These are phyloP conservation scores for Lepus townsendii DNA, from an alignment of 2,797 vertebrate genomes.

Conservation along the genomic window DNA sequence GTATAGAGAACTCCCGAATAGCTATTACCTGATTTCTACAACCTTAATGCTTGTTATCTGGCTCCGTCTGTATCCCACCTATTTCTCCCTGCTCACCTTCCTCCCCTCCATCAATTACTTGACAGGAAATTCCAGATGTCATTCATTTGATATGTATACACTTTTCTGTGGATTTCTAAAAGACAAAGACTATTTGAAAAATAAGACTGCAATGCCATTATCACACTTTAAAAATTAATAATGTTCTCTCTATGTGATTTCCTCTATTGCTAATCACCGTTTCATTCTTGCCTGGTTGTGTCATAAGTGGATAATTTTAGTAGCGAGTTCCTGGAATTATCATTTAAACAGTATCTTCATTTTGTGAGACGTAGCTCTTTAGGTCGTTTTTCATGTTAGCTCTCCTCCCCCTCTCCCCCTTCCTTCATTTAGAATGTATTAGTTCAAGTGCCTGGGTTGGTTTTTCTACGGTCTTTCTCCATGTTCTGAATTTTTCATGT, in stretches of 20 bases:
- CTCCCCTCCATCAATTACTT: background rate
- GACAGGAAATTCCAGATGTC: background rate
- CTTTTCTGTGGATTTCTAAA: constrained; percentile 25
- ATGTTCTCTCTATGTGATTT: background rate
- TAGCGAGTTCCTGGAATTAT: constrained; percentile 1
- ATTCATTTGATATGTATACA: background rate
- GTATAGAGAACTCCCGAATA: fast-evolving
- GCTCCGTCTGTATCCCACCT: too few species aligned
- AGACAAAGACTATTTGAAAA: background rate
- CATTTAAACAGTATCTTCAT: background rate
- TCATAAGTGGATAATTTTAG: constrained; percentile 24
- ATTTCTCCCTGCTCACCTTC: background rate
- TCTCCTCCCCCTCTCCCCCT: background rate
- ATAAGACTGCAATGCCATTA: background rate
- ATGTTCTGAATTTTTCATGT: background rate
- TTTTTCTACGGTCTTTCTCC: background rate
- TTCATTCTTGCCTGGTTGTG: background rate
- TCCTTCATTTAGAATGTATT: background rate
- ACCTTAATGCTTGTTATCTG: background rate
- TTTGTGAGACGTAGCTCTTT: background rate
- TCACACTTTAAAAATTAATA: background rate
- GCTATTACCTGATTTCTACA: background rate
- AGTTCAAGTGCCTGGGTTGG: background rate
- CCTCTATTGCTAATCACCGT: background rate
- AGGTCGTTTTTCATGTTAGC: background rate